Conservation (phyloP, 2,113 vertebrate genomes). For the Ancistrus triradiatus region DNA sequence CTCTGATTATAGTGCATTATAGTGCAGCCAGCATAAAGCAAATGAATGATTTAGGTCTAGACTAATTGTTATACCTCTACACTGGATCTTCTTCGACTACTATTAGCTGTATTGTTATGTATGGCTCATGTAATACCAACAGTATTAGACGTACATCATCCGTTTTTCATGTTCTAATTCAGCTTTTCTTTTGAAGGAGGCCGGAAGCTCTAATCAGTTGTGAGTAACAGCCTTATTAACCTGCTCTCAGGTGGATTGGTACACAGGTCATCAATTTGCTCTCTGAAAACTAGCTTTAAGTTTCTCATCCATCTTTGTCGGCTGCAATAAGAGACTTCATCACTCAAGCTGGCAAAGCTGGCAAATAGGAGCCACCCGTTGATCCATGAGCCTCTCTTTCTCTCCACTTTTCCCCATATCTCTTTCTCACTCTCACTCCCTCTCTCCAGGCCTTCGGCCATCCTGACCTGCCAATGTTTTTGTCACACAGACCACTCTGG, state of each 20-base stretch:
- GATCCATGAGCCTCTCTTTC: slow-evolving; percentile 21
- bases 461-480: slow-evolving; percentile 18
- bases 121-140: not conserved
- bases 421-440: not conserved
- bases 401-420: not conserved
- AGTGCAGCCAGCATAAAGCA: no score
- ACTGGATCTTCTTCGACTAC: no score
- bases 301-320: slow-evolving; percentile 52
- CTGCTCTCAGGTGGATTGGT: slow-evolving; percentile 48
- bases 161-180: slow-evolving; percentile 27
- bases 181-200: slow-evolving; percentile 30
- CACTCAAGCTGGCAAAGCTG: slow-evolving; percentile 42
- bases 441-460: not conserved
- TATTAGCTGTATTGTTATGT: not conserved
- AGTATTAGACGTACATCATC: slow-evolving; percentile 12
- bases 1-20: no score
- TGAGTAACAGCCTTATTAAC: slow-evolving; percentile 53
- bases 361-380: slow-evolving; percentile 12
- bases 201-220: slow-evolving; percentile 39
- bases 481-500: slow-evolving; percentile 5
- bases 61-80: no score
- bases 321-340: slow-evolving; percentile 46
- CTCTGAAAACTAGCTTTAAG: slow-evolving; percentile 48
- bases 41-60: not conserved
- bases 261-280: slow-evolving; percentile 55